A percentile compares a stretch with the other conserved stretches of the same genome.
Conservation (phyloP, 2,113 vertebrate genomes). For the Camelus dromedarius region DNA sequence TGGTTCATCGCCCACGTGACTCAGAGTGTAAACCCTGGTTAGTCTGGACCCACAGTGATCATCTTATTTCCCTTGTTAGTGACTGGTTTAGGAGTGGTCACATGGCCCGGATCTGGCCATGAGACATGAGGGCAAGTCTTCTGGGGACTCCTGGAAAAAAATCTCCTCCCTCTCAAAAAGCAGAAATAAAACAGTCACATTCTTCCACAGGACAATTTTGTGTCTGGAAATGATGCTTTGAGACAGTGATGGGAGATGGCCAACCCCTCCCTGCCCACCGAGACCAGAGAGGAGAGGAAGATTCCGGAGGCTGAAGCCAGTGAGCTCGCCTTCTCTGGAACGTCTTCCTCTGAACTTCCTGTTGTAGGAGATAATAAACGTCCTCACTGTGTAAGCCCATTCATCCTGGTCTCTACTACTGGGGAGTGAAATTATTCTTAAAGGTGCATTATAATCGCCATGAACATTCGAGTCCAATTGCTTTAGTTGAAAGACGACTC, state of each 20-base stretch:
- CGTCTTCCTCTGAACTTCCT: background rate
- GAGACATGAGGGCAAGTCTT: background rate
- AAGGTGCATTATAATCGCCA: background rate
- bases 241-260: background rate
- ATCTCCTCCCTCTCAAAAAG: background rate
- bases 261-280: background rate
- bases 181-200: background rate
- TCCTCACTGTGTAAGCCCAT: background rate
- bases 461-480: background rate
- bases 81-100: background rate
- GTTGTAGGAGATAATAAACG: background rate
- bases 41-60: background rate
- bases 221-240: background rate
- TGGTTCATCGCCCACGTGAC: background rate
- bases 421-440: slow-evolving; percentile 30
- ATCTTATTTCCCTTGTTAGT: background rate
- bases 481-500: background rate
- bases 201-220: background rate
- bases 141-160: background rate
- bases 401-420: background rate
- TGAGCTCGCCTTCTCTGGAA: background rate
- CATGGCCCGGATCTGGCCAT: background rate
- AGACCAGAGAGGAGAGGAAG: background rate
- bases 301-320: background rate
- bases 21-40: background rate